Percentiles rank a stretch among this genome's conserved stretches.
Conservation (phyloP, 2,797 vertebrate genomes). For the Notolepis coatsorum region DNA sequence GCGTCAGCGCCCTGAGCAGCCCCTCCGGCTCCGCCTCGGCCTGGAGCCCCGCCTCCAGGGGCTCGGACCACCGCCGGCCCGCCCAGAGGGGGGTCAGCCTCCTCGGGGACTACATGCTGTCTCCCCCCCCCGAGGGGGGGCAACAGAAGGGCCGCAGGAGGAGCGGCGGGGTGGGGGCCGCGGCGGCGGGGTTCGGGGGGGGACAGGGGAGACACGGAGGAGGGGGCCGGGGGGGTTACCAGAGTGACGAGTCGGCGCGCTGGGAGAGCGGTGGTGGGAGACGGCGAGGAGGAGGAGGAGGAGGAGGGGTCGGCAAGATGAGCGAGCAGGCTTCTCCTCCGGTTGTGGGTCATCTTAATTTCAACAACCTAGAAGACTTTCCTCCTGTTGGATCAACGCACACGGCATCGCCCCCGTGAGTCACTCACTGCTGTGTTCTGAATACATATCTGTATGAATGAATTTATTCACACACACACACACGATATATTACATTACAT, state of each 20-base stretch:
- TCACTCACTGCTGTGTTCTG: constrained; percentile 20
- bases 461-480: too few species aligned
- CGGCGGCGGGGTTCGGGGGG: constrained; percentile 69
- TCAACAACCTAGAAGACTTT: constrained; percentile 96
- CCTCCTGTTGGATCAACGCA: constrained; percentile 87
- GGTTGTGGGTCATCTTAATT: constrained; percentile 82
- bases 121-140: constrained; percentile 69
- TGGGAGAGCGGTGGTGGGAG: constrained; percentile 65
- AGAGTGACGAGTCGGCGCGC: constrained; percentile 65
- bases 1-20: constrained; percentile 77
- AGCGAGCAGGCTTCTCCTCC: constrained; percentile 75
- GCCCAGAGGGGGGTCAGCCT: constrained; percentile 82
- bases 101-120: constrained; percentile 86
- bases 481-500: too few species aligned
- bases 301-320: constrained; percentile 66
- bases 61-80: constrained; percentile 76
- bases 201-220: constrained; percentile 64
- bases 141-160: constrained; percentile 75
- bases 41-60: constrained; percentile 78
- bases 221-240: constrained; percentile 66
- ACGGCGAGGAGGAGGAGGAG: constrained; percentile 53
- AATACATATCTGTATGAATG: neutral
- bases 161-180: constrained; percentile 63
- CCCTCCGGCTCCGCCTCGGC: constrained; percentile 74
- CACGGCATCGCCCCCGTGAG: constrained; percentile 82